phyloP scores from a whole-genome alignment of 2,797 vertebrate species.

The Alcedo quadribrachys region DNA sequence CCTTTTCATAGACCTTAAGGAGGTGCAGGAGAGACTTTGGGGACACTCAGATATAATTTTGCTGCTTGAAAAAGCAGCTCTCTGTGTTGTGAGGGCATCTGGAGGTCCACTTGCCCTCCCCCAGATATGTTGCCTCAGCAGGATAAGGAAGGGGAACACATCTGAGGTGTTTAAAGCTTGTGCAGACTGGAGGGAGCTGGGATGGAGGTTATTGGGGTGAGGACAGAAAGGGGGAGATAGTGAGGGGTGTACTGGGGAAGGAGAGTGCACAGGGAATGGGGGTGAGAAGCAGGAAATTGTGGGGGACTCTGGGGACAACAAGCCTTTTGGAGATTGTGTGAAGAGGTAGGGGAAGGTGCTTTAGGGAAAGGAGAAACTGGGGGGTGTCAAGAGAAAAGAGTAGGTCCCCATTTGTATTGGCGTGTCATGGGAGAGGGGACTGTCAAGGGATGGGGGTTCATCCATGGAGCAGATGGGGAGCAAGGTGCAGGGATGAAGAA shows the following conservation, averaged over 20 bases:
- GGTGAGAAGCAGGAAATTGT: not conserved
- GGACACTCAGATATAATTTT: not conserved
- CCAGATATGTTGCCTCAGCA: not conserved
- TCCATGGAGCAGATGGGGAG: not conserved
- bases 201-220: not conserved
- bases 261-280: not conserved
- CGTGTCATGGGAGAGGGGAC: not conserved
- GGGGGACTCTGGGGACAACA: not conserved
- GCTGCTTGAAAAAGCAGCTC: not conserved
- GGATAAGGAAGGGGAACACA: not conserved
- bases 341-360: not conserved
- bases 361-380: not conserved
- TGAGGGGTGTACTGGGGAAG: not conserved
- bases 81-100: not conserved
- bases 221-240: not conserved
- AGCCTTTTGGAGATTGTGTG: not conserved
- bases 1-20: not conserved
- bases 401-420: not conserved
- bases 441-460: not conserved
- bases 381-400: not conserved
- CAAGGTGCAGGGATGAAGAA: fast-evolving
- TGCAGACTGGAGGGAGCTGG: not conserved
- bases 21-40: not conserved
- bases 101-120: not conserved
- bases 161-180: not conserved